Percentiles rank a stretch among this genome's conserved stretches.
Evolutionary conservation across 2,797 vertebrate species (phyloP).

Genomic region (Heliangelus exortis): DNA sequence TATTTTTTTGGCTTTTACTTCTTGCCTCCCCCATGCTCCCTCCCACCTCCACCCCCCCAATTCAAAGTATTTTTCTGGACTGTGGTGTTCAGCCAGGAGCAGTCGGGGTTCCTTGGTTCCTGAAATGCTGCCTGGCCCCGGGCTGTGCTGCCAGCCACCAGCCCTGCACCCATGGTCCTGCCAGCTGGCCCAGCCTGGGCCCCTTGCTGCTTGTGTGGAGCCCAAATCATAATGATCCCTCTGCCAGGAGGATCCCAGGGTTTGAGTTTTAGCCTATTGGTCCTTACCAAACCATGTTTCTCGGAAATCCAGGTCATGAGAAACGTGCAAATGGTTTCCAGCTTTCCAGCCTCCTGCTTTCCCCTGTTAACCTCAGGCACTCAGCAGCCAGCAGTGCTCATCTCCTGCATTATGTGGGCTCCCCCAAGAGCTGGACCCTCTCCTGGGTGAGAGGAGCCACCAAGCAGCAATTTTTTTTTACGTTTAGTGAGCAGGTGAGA

Average conservation of each 20-base stretch:
- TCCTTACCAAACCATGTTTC: neutral
- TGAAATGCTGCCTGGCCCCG: neutral
- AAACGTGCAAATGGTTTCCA: neutral
- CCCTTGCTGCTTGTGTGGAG: neutral
- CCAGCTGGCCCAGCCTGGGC: neutral
- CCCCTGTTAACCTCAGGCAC: neutral
- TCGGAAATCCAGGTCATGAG: neutral
- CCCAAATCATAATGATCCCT: fast-evolving
- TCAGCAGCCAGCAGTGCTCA: neutral
- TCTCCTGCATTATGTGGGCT: neutral
- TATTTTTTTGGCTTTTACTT: neutral
- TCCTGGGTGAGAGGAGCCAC: neutral
- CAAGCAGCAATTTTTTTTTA: neutral
- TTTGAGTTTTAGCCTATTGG: neutral
- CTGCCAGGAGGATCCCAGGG: neutral
- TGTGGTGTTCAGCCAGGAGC: neutral
- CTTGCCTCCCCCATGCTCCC: neutral
- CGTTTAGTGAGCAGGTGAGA: neutral
- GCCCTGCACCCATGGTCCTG: neutral
- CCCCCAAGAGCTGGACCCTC: neutral
- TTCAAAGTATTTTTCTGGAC: neutral
- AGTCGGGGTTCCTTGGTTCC: neutral
- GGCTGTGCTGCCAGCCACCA: neutral
- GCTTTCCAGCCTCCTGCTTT: neutral
- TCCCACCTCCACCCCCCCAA: neutral